These are phyloP conservation scores for Ictalurus furcatus DNA, from an alignment of 2,113 vertebrate genomes.

Conservation along the genomic window DNA sequence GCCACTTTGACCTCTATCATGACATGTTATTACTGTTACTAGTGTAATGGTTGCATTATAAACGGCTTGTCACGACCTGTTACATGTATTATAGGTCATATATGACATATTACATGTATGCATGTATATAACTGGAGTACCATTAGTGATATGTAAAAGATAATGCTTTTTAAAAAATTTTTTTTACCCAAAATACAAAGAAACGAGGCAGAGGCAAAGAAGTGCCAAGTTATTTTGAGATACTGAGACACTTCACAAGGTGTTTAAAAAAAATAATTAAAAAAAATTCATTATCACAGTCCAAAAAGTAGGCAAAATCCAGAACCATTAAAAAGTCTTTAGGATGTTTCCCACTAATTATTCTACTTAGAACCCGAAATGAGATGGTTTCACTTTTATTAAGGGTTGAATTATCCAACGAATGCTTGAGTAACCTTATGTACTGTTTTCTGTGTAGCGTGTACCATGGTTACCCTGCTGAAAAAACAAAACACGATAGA, in stretches of 20 bases:
- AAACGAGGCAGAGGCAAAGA: neutral
- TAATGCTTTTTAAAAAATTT: neutral
- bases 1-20: neutral
- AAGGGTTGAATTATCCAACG: neutral
- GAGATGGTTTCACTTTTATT: neutral
- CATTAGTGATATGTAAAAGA: neutral
- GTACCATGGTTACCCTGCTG: neutral
- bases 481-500: too few species aligned
- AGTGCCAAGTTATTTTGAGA: neutral
- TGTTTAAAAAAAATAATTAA: too few species aligned
- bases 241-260: too few species aligned
- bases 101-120: neutral
- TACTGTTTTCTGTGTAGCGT: neutral
- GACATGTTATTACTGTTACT: neutral
- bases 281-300: too few species aligned
- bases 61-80: neutral
- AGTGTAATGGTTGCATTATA: neutral
- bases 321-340: neutral
- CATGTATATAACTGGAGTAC: neutral
- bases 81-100: too few species aligned
- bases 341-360: neutral
- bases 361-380: neutral
- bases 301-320: neutral
- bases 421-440: neutral
- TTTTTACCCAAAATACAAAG: neutral